Percentiles rank a stretch among this genome's conserved stretches.
phyloP scores from a whole-genome alignment of 2,888 invertebrate genomes.

The Trisateles emortualis region DNA sequence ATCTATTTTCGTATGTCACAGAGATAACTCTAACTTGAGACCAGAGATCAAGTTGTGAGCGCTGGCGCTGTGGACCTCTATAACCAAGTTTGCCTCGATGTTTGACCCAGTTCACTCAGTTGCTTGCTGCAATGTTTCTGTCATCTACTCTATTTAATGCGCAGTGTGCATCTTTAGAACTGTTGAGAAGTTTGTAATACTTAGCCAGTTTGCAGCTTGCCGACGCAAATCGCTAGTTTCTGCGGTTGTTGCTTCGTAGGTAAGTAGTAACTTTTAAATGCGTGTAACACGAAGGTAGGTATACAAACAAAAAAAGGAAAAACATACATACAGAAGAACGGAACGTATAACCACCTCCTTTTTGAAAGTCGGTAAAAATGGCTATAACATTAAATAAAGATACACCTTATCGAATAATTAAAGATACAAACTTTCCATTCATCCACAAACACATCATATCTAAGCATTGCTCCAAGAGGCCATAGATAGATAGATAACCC shows the following conservation, averaged over 20 bases:
- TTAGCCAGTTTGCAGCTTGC: slow-evolving; percentile 8
- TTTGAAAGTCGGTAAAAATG: no score
- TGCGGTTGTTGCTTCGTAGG: background rate
- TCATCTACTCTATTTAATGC: slow-evolving; percentile 30
- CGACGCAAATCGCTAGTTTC: background rate
- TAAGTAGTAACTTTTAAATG: no score
- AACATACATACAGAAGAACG: no score
- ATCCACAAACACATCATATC: no score
- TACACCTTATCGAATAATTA: no score
- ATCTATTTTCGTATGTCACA: background rate
- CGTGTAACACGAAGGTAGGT: no score
- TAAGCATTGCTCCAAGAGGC: no score
- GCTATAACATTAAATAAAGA: no score
- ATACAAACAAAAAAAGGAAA: no score
- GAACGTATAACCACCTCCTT: no score
- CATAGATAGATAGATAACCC: no score
- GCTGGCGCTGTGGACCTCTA: slow-evolving; percentile 18
- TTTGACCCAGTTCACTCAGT: slow-evolving; percentile 39
- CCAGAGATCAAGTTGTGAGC: background rate
- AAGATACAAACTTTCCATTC: no score
- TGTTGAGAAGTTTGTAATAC: slow-evolving; percentile 7
- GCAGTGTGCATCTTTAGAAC: slow-evolving; percentile 39
- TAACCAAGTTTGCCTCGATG: slow-evolving; percentile 33
- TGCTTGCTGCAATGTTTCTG: slow-evolving; percentile 13
- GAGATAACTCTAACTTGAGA: background rate